Conservation (phyloP, 1,140 invertebrate species). For the Eurosta solidaginis region DNA sequence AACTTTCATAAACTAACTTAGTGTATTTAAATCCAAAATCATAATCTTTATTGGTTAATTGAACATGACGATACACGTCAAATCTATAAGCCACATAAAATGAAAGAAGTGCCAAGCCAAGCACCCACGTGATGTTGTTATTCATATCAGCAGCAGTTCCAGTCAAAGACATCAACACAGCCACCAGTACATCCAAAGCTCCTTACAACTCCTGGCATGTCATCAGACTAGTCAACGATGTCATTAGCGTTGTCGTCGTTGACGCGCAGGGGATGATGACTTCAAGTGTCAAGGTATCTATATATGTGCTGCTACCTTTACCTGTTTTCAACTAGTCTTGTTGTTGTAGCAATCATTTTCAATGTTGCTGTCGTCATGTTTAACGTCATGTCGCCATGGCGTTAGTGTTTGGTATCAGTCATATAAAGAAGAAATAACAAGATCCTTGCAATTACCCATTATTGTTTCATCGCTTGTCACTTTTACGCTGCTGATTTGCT, state of each 20-base stretch:
- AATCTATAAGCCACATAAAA: background rate
- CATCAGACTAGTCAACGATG: background rate
- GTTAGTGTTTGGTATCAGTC: background rate
- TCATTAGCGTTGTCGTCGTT: conserved; percentile 15
- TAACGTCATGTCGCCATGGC: background rate
- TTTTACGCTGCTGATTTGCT: conserved; percentile 4
- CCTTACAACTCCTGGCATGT: background rate
- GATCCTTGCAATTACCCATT: conserved; percentile 17
- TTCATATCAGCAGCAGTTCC: background rate
- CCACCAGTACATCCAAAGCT: background rate
- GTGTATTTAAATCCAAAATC: no score
- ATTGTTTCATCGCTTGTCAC: conserved; percentile 8
- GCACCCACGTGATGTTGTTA: background rate
- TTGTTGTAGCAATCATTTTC: background rate
- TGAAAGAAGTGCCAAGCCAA: background rate
- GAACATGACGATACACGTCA: background rate
- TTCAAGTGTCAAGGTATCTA: background rate
- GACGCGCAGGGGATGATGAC: background rate
- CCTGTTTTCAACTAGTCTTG: background rate
- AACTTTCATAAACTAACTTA: no score
- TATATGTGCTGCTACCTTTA: no score
- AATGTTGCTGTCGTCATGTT: background rate
- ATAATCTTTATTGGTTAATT: no score
- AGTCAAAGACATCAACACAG: background rate
- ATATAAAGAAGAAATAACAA: background rate